phyloP scores from a whole-genome alignment of 2,797 vertebrate species.

The Gambusia yucatana region DNA sequence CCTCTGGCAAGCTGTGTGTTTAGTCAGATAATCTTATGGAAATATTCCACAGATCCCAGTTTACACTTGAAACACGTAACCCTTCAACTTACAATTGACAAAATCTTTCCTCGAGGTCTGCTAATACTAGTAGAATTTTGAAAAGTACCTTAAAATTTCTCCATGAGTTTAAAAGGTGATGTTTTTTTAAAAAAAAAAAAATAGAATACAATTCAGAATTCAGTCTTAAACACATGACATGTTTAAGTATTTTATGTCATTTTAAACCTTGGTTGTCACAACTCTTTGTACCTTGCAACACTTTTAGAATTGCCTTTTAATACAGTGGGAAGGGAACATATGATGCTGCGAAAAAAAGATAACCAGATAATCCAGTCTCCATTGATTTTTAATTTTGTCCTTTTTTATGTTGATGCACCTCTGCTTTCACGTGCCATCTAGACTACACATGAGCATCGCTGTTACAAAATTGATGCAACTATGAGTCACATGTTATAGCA shows the following conservation, averaged over 20 bases:
- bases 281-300: neutral
- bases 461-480: neutral
- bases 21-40: slow-evolving; percentile 25
- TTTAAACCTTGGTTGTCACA: neutral
- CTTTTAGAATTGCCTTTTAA: neutral
- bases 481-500: neutral
- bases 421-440: neutral
- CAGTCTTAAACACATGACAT: neutral
- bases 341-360: neutral
- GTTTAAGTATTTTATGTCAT: neutral
- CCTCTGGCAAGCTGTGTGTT: slow-evolving; percentile 50
- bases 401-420: neutral
- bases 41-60: slow-evolving; percentile 46
- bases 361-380: neutral
- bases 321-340: too few relatives aligned
- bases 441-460: neutral
- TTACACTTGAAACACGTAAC: slow-evolving; percentile 51
- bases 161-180: neutral
- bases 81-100: neutral
- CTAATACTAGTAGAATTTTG: neutral
- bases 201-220: neutral
- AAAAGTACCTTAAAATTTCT: neutral
- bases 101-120: slow-evolving; percentile 9
- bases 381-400: neutral
- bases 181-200: neutral